Evolutionary conservation across 2,888 invertebrate genomes (phyloP).

Genomic region (Conomelus anceps): DNA sequence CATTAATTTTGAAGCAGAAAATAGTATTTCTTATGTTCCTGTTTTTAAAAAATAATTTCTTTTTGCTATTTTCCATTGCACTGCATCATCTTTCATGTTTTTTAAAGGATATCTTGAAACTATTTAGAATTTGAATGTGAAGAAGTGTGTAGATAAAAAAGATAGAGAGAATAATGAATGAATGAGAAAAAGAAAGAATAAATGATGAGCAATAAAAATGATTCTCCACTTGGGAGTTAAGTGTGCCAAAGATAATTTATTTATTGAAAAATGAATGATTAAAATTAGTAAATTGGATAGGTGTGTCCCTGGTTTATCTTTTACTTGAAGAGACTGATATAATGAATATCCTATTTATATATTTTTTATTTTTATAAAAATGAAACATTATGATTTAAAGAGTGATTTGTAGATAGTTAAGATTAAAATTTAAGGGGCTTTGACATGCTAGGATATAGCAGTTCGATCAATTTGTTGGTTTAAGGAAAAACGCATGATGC

Average conservation of each 20-base stretch:
- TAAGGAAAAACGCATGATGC: background rate
- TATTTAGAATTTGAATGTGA: background rate
- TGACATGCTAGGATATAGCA: background rate
- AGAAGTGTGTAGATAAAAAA: background rate
- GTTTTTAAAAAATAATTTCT: too few species aligned
- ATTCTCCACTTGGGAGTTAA: background rate
- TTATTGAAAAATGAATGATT: background rate
- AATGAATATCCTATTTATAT: background rate
- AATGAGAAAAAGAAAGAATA: background rate
- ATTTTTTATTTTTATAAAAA: background rate
- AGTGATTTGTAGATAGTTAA: background rate
- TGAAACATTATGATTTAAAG: background rate
- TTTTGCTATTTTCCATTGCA: too few species aligned
- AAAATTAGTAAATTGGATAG: too few species aligned
- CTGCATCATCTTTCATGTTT: too few species aligned
- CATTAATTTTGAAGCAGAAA: too few species aligned
- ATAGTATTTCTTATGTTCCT: too few species aligned
- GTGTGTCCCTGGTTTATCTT: background rate
- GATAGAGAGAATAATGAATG: background rate
- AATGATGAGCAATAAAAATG: background rate
- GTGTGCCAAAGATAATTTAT: background rate
- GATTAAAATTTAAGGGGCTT: background rate
- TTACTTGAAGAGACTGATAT: background rate
- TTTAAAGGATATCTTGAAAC: too few species aligned
- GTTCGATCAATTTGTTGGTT: background rate